These are phyloP conservation scores for Mactra quadrangularis DNA, from an alignment of 1,140 invertebrate species.

Conservation along the genomic window DNA sequence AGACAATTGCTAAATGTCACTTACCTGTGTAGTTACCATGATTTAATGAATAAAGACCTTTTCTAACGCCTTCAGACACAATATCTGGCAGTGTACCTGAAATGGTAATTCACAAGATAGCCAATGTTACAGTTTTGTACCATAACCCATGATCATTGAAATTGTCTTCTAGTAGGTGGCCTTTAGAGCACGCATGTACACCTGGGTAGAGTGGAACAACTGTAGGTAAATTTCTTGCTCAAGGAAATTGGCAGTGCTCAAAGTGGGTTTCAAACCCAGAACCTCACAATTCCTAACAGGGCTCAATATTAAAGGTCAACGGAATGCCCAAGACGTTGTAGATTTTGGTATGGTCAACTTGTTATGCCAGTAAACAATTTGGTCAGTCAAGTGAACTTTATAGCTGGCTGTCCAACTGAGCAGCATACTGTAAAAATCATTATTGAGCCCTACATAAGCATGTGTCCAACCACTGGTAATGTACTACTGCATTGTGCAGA, in stretches of 20 bases:
- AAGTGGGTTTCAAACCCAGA: neutral
- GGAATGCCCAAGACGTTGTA: neutral
- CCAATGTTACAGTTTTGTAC: neutral
- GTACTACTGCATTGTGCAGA: too few species aligned
- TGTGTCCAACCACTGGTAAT: too few species aligned
- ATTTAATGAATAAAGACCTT: constrained; percentile 62
- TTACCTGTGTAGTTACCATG: constrained; percentile 18
- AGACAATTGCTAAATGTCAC: neutral
- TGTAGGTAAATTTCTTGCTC: too few species aligned
- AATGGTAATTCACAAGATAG: constrained; percentile 22
- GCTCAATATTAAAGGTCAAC: neutral
- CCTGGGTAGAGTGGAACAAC: too few species aligned
- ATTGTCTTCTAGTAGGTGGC: neutral
- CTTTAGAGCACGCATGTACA: neutral
- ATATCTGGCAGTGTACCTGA: constrained; percentile 71
- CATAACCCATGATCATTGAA: too few species aligned
- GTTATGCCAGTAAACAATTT: too few species aligned
- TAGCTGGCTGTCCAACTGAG: too few species aligned
- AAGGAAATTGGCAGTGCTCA: too few species aligned
- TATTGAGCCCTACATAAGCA: too few species aligned
- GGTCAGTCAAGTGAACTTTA: too few species aligned
- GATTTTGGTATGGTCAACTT: too few species aligned
- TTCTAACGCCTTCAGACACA: constrained; percentile 66
- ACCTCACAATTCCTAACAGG: neutral
- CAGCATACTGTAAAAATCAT: too few species aligned